These are phyloP conservation scores for Drosophila leontia DNA, from an alignment of 1,140 invertebrate species.

Conservation along the genomic window DNA sequence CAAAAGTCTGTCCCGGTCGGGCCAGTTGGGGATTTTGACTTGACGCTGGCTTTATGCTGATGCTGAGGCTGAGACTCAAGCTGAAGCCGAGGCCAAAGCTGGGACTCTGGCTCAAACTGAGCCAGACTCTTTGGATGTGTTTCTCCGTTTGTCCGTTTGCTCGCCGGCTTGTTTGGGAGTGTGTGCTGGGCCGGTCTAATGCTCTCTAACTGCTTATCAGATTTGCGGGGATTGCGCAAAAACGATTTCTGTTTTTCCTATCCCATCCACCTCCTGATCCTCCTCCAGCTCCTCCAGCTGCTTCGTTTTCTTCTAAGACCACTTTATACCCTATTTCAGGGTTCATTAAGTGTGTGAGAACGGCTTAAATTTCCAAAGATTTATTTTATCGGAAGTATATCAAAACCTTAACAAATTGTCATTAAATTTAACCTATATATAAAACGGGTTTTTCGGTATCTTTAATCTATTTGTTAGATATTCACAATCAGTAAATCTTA, in stretches of 20 bases:
- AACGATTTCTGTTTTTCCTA: conserved; percentile 65
- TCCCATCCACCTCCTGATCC: conserved; percentile 23
- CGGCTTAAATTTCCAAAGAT: not conserved
- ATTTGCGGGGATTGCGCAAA: conserved; percentile 77
- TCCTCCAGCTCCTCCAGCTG: conserved; percentile 11
- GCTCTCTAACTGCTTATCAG: conserved; percentile 80
- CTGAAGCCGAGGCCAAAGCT: conserved; percentile 9
- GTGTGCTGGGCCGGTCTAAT: conserved; percentile 64
- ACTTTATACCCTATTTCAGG: conserved; percentile 24
- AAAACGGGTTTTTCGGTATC: not conserved
- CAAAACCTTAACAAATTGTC: not conserved
- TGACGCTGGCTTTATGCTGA: conserved; percentile 62
- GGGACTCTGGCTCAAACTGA: conserved; percentile 23
- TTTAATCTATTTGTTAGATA: not conserved
- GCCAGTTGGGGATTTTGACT: conserved; percentile 67
- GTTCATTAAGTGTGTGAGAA: not conserved
- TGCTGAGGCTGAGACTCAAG: conserved; percentile 37
- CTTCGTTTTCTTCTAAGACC: conserved; percentile 25
- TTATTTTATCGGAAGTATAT: conserved; percentile 2
- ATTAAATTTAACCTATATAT: not conserved
- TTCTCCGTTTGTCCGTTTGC: conserved; percentile 49
- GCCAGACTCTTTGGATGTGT: conserved; percentile 44
- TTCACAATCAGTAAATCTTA: not conserved
- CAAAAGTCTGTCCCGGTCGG: conserved; percentile 67
- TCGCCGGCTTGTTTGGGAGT: conserved; percentile 36